These are phyloP conservation scores for Antheraea mylitta DNA, from an alignment of 1,140 invertebrate species.

Conservation along the genomic window DNA sequence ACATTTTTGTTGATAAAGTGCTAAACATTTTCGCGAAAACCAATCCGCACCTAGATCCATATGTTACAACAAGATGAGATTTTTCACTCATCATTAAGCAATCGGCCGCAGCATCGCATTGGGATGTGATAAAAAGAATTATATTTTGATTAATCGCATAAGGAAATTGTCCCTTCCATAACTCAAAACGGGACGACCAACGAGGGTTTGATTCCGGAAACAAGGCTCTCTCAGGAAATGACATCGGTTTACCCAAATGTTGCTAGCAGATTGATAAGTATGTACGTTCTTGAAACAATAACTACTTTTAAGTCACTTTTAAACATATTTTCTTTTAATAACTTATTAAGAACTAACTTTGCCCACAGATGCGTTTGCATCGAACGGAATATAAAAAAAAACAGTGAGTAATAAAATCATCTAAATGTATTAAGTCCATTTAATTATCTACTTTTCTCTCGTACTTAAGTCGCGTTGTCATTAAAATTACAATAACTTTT, in stretches of 20 bases:
- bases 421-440: too few relatives aligned
- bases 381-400: too few relatives aligned
- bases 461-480: too few relatives aligned
- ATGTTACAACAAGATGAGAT: not conserved
- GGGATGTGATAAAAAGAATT: not conserved
- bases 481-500: too few relatives aligned
- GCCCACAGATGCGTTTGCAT: too few relatives aligned
- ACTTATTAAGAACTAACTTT: too few relatives aligned
- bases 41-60: not conserved
- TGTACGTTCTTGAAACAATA: not conserved
- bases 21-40: not conserved
- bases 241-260: not conserved
- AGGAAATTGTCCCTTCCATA: not conserved
- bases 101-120: not conserved
- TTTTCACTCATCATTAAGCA: not conserved
- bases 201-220: conserved; percentile 1
- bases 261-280: not conserved
- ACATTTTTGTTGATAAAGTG: too few relatives aligned
- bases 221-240: not conserved
- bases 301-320: not conserved
- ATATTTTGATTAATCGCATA: conserved; percentile 1
- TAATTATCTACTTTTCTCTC: too few relatives aligned
- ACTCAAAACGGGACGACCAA: not conserved
- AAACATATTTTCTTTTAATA: too few relatives aligned
- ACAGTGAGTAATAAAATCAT: too few relatives aligned